Evolutionary conservation across 2,888 invertebrate species (phyloP).

Genomic region (Arctia plantaginis): DNA sequence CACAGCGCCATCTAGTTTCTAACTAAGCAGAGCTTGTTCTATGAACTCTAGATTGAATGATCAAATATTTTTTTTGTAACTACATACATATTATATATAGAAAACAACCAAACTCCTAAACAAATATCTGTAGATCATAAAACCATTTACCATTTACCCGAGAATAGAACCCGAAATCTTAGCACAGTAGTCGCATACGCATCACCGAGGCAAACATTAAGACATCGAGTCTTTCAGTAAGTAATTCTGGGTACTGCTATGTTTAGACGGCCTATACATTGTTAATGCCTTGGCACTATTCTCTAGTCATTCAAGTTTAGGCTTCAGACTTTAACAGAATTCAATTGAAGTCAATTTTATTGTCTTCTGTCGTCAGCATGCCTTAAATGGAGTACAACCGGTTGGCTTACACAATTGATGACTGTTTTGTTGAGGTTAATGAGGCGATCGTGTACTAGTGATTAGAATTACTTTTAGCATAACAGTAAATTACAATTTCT

Average conservation of each 20-base stretch:
- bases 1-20: too few species aligned
- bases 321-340: conserved; percentile 38
- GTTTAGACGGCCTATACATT: background rate
- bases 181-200: too few species aligned
- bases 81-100: too few species aligned
- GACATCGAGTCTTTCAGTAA: background rate
- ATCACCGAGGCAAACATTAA: too few species aligned
- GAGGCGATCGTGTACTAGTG: conserved; percentile 26
- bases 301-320: conserved; percentile 29
- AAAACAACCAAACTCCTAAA: too few species aligned
- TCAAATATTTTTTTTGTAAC: too few species aligned
- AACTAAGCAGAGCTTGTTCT: too few species aligned
- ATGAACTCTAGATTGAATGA: too few species aligned
- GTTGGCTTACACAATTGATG: conserved; percentile 23
- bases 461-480: conserved; percentile 41
- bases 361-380: conserved; percentile 47
- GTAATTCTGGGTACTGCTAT: background rate
- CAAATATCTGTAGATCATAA: too few species aligned
- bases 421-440: conserved; percentile 22
- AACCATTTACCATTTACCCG: too few species aligned
- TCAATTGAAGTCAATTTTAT: conserved; percentile 50
- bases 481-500: conserved; percentile 27
- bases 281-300: conserved; percentile 35
- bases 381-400: conserved; percentile 38
- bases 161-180: too few species aligned